Base-by-base conservation (phyloP, 53 echinoderm and acorn worm genomes). In the Paracentrotus lividus region DNA sequence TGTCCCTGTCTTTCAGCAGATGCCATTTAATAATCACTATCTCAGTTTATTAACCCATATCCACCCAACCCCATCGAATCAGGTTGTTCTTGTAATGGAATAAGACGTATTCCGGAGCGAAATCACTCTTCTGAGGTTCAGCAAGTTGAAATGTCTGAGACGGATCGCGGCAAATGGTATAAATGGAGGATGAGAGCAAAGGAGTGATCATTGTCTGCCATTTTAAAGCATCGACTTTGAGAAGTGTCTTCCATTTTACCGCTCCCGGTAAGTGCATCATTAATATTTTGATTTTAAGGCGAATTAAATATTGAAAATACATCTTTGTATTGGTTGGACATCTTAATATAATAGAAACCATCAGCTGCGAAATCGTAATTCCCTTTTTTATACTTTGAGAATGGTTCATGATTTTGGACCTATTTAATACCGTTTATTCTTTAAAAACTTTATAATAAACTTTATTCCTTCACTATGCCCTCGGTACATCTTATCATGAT, bases 241-340 rank as follows among this genome's bases (percentile, higher is more conserved):
- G 72, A 72, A 72, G 72, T 72, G 72, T 72, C 72, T 72, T 72
- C 72, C 72, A 38, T 20, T 72, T n/a, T 40, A 26, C 72, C 72
- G 18, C 18, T 15, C 36, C 40, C 40, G 36, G 72, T 72, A 72
- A 72, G 72, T 72, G 40, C 72, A 20, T 18, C 40, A 72, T 6
- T 2, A n/a, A n/a, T n/a, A n/a, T n/a, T n/a, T n/a, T n/a, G n/a
- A n/a, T n/a, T n/a, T n/a, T n/a, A n/a, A n/a, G n/a, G 52, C 1
- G 1, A 52, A 12, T 57, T 57, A 57, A 57, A 57, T 4, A 20
- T 10, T 21, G 0, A 57, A 57, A 57, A 57, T 57, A 0, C 14
- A 57, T 57, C 21, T 20, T 21, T 57, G 57, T 57, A 57, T 57
- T 57, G 16, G 0, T 21, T 20, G 14, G 14, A 57, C 57, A 57